Percentiles rank a stretch among this genome's conserved stretches.
Conservation (phyloP, 1,140 invertebrate species). For the Druon quercuslanigerum region DNA sequence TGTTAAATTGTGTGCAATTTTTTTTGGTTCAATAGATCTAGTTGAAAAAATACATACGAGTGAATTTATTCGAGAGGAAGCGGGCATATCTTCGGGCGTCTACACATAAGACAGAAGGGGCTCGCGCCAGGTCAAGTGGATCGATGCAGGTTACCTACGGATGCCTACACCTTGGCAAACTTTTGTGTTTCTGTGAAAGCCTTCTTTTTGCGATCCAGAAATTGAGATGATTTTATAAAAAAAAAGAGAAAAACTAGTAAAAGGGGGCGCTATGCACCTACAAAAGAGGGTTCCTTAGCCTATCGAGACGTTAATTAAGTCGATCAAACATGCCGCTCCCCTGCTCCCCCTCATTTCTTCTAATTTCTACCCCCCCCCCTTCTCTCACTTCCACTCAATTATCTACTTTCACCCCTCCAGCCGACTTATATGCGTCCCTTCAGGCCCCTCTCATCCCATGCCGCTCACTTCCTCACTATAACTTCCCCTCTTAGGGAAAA, state of each 20-base stretch:
- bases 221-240: not conserved
- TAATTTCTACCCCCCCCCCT: too few relatives aligned
- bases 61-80: constrained; percentile 41
- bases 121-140: constrained; percentile 52
- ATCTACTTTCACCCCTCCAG: too few relatives aligned
- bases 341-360: too few relatives aligned
- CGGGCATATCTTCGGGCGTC: constrained; percentile 41
- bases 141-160: constrained; percentile 52
- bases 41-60: constrained; percentile 34
- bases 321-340: too few relatives aligned
- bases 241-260: not conserved
- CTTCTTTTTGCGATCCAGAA: not conserved
- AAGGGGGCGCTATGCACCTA: too few relatives aligned
- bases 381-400: too few relatives aligned
- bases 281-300: too few relatives aligned
- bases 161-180: constrained; percentile 34
- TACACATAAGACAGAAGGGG: constrained; percentile 38
- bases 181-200: constrained; percentile 19
- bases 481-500: too few relatives aligned
- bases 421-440: too few relatives aligned
- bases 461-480: too few relatives aligned
- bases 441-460: too few relatives aligned
- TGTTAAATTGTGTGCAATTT: not conserved
- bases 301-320: too few relatives aligned
- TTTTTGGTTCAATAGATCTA: not conserved